These are phyloP conservation scores for Enteromius afrohamiltoni DNA, from an alignment of 2,797 vertebrate genomes.

Conservation along the genomic window DNA sequence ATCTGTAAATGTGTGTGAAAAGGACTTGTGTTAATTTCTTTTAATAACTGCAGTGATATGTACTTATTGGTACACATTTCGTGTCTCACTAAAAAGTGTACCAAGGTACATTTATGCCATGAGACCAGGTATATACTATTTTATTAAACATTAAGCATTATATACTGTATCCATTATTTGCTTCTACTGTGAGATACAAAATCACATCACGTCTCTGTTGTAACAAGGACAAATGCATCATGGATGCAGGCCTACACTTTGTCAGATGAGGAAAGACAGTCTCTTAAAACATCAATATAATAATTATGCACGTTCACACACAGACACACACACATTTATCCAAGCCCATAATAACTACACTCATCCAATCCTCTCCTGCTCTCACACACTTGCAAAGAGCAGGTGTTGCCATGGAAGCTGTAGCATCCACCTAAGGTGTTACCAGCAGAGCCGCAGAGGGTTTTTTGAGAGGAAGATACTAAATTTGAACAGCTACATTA, in stretches of 20 bases:
- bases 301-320: slow-evolving; percentile 49
- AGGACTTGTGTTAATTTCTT: no score
- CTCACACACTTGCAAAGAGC: slow-evolving; percentile 57
- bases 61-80: not conserved
- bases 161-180: not conserved
- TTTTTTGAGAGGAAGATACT: slow-evolving; percentile 30
- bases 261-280: slow-evolving; percentile 19
- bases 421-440: slow-evolving; percentile 57
- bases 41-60: no score
- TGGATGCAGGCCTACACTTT: slow-evolving; percentile 17
- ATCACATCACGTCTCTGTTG: slow-evolving; percentile 9
- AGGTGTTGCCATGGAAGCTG: slow-evolving; percentile 76
- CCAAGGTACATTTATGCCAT: no score
- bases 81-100: no score
- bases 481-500: slow-evolving; percentile 35
- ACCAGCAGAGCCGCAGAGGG: slow-evolving; percentile 58
- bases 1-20: no score
- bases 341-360: slow-evolving; percentile 54
- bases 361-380: slow-evolving; percentile 37
- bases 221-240: slow-evolving; percentile 50
- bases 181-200: slow-evolving; percentile 40
- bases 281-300: slow-evolving; percentile 47
- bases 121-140: no score
- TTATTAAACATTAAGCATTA: not conserved
- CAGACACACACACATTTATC: slow-evolving; percentile 37